Evolutionary conservation across 2,888 invertebrate genomes (phyloP).

Genomic region (Drosophila yooni): DNA sequence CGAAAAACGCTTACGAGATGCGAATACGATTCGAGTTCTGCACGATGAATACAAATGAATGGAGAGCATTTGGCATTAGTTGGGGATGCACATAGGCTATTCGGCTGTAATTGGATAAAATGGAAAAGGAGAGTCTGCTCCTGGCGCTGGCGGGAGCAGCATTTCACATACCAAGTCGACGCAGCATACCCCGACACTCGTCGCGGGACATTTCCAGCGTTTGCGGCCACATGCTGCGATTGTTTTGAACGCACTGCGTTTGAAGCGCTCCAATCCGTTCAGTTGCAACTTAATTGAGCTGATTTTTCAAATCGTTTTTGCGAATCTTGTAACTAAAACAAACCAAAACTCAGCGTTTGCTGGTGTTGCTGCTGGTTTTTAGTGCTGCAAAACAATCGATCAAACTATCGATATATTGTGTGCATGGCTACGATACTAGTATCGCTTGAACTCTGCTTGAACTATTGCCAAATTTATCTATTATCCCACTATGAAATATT

Average conservation of each 20-base stretch:
- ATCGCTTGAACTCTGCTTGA: conserved; percentile 2
- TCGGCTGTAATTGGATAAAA: conserved; percentile 6
- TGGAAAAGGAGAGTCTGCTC: conserved; percentile 16
- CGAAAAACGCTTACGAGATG: conserved; percentile 95
- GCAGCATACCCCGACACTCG: conserved; percentile 94
- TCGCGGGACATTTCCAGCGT: conserved; percentile 91
- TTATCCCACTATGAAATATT: neutral
- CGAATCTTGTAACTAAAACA: conserved; percentile 76
- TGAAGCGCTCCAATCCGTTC: conserved; percentile 61
- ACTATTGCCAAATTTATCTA: neutral
- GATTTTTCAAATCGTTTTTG: conserved; percentile 59
- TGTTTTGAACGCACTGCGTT: conserved; percentile 55
- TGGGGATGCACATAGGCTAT: conserved; percentile 1
- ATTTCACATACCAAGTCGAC: conserved; percentile 90
- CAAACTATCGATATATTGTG: conserved; percentile 39
- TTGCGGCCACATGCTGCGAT: conserved; percentile 84
- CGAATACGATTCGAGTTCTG: conserved; percentile 96
- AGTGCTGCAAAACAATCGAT: conserved; percentile 58
- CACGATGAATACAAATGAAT: conserved; percentile 34
- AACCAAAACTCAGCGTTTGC: conserved; percentile 75
- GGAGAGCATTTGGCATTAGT: conserved; percentile 16
- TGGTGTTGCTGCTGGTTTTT: conserved; percentile 59
- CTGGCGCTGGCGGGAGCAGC: conserved; percentile 42
- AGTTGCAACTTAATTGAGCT: conserved; percentile 75
- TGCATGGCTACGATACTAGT: neutral